phyloP scores from a whole-genome alignment of 2,888 invertebrate species.

The Galerucella calmariensis region DNA sequence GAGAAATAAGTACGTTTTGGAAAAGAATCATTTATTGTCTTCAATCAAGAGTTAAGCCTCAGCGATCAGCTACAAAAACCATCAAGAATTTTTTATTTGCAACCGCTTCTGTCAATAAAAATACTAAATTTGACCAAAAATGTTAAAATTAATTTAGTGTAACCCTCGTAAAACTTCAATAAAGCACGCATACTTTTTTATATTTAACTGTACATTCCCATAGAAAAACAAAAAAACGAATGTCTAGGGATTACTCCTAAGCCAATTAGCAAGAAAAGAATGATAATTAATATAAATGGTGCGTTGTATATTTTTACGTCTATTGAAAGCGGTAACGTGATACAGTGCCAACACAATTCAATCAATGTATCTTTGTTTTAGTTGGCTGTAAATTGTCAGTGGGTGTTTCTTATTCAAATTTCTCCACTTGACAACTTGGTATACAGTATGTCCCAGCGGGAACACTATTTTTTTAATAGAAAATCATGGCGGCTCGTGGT shows the following conservation, averaged over 20 bases:
- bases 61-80: no score
- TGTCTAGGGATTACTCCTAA: constrained; percentile 26
- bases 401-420: constrained; percentile 55
- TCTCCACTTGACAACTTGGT: constrained; percentile 37
- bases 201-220: neutral
- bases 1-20: no score
- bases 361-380: constrained; percentile 56
- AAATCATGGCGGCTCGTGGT: no score
- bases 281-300: constrained; percentile 49
- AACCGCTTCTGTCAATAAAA: no score
- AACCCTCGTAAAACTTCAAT: neutral
- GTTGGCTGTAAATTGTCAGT: constrained; percentile 50
- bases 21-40: no score
- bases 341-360: constrained; percentile 40
- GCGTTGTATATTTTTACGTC: constrained; percentile 50
- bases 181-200: neutral
- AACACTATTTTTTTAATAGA: neutral
- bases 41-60: no score
- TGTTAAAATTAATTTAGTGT: neutral
- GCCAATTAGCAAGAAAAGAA: constrained; percentile 44
- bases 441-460: constrained; percentile 6
- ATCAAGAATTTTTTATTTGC: no score
- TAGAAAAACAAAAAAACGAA: constrained; percentile 22
- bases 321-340: constrained; percentile 46
- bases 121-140: no score